Conservation (phyloP, 35 echinoderm and acorn worm species). For the Ophioderma brevispina region DNA sequence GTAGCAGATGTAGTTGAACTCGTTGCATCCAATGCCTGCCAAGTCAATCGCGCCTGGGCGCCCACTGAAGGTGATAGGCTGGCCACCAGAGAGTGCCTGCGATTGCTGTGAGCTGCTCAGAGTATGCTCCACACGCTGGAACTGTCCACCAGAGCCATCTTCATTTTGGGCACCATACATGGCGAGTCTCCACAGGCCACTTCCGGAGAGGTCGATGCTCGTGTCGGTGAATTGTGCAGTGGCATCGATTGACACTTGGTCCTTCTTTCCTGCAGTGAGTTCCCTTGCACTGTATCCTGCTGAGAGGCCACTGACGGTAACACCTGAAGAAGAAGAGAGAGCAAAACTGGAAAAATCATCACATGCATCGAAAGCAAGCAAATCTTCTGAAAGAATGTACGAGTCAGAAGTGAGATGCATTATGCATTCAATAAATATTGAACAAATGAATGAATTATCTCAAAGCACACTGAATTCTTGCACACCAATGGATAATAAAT, state of each 20-base stretch:
- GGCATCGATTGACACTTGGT: slow-evolving; percentile 43
- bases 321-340: slow-evolving; percentile 57
- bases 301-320: slow-evolving; percentile 34
- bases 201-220: slow-evolving; percentile 53
- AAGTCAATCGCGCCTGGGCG: slow-evolving; percentile 65
- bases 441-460: no score
- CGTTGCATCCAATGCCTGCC: slow-evolving; percentile 75
- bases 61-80: slow-evolving; percentile 24
- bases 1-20: slow-evolving; percentile 67
- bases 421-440: no score
- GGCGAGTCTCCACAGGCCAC: slow-evolving; percentile 59
- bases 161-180: slow-evolving; percentile 60
- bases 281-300: neutral
- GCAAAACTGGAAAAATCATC: no score
- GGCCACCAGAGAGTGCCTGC: neutral
- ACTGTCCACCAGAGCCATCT: slow-evolving; percentile 69
- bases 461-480: no score
- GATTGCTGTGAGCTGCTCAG: slow-evolving; percentile 25
- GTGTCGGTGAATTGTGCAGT: slow-evolving; percentile 37
- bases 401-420: no score
- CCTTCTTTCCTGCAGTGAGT: slow-evolving; percentile 27
- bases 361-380: no score
- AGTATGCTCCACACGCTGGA: slow-evolving; percentile 57
- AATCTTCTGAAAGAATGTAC: no score
- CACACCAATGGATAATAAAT: no score